A percentile compares a stretch with the other conserved stretches of the same genome.
Evolutionary conservation across 2,113 vertebrate species (phyloP).

Genomic region (Podocnemis expansa): DNA sequence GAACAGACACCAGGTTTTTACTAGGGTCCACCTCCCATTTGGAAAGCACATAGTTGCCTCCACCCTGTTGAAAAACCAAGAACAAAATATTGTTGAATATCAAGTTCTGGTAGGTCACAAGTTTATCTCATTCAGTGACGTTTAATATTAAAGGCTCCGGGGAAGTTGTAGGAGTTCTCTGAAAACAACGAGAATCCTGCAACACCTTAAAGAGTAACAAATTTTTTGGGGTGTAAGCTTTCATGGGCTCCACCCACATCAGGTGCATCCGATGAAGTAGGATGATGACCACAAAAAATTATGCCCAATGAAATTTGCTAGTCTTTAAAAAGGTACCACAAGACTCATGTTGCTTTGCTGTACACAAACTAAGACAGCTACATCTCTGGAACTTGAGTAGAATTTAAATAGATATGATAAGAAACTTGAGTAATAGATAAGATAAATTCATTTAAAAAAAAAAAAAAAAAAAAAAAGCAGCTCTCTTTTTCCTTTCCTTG

Average conservation of each 20-base stretch:
- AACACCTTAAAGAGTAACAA: too few species aligned
- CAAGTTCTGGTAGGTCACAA: background rate
- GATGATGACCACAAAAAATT: too few species aligned
- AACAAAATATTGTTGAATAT: background rate
- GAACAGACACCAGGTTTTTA: conserved; percentile 74
- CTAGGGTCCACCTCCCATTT: conserved; percentile 83
- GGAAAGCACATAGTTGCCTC: conserved; percentile 81
- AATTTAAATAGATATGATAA: too few species aligned
- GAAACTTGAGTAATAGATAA: background rate
- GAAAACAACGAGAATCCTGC: too few species aligned
- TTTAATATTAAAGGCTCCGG: background rate
- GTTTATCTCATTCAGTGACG: background rate
- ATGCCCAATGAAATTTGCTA: too few species aligned
- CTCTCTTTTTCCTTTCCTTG: background rate
- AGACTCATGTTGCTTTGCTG: too few species aligned
- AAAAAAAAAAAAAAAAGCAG: background rate
- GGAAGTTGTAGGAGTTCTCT: background rate
- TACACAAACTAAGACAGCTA: too few species aligned
- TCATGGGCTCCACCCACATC: too few species aligned
- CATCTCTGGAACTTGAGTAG: too few species aligned
- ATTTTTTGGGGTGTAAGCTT: too few species aligned
- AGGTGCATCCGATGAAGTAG: too few species aligned
- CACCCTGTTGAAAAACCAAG: conserved; percentile 79
- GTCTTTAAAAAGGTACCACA: too few species aligned
- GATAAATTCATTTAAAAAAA: background rate